These are phyloP conservation scores for Takifugu ocellatus DNA, from an alignment of 2,797 vertebrate genomes.

Conservation along the genomic window DNA sequence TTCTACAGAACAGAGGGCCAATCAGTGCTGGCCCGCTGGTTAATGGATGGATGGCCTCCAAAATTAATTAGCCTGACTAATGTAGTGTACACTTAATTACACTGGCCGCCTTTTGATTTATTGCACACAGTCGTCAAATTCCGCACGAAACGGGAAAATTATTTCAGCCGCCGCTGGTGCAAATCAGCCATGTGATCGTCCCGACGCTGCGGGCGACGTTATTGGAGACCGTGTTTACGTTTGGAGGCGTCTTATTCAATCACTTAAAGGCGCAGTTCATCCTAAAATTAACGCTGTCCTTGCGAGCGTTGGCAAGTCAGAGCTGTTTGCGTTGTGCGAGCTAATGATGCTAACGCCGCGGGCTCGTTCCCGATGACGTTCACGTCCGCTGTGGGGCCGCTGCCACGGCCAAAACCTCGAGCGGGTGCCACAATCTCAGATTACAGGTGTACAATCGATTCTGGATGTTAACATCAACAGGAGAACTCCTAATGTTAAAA, in stretches of 20 bases:
- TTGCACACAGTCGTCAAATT: slow-evolving; percentile 71
- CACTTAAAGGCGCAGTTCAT: not conserved
- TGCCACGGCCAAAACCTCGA: no score
- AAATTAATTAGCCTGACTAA: slow-evolving; percentile 85
- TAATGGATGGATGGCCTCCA: slow-evolving; percentile 79
- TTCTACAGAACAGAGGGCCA: slow-evolving; percentile 76
- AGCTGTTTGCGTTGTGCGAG: not conserved
- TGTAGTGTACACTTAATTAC: slow-evolving; percentile 86
- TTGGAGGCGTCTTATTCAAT: not conserved
- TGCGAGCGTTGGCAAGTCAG: not conserved
- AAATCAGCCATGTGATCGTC: slow-evolving; percentile 18
- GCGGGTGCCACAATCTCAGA: no score
- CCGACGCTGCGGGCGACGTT: no score
- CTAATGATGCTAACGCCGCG: not conserved
- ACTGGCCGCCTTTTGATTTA: slow-evolving; percentile 80
- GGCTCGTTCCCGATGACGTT: not conserved
- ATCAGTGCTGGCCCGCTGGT: slow-evolving; percentile 77
- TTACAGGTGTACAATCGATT: no score
- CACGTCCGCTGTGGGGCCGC: no score
- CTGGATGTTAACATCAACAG: no score
- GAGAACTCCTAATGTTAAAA: no score
- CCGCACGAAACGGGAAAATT: slow-evolving; percentile 45
- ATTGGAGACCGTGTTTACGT: no score
- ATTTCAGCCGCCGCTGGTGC: slow-evolving; percentile 41
- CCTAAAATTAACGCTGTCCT: not conserved